Percentiles rank a stretch among this genome's conserved stretches.
Evolutionary conservation across 2,797 vertebrate genomes (phyloP).

Genomic region (Eurystomus glaucurus): DNA sequence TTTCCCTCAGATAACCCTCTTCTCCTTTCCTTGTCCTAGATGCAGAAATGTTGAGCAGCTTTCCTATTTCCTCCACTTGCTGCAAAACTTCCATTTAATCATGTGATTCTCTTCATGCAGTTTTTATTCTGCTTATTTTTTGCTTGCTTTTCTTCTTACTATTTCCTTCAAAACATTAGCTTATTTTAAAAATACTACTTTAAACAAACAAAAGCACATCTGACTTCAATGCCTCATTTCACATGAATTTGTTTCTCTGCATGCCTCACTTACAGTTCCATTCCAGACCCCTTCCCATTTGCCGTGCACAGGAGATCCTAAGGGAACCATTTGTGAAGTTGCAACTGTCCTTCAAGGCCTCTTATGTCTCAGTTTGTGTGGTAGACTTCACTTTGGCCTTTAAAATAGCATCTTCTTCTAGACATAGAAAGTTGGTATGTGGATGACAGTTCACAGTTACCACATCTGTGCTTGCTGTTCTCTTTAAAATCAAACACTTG

Average conservation of each 20-base stretch:
- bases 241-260: neutral
- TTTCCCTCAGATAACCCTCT: neutral
- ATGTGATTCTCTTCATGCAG: rapidly evolving
- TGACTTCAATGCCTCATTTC: neutral
- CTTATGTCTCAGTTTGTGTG: no score
- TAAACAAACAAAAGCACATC: neutral
- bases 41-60: neutral
- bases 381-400: neutral
- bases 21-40: neutral
- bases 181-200: neutral
- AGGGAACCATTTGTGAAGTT: neutral
- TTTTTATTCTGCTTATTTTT: neutral
- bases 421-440: neutral
- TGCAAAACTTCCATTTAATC: neutral
- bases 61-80: neutral
- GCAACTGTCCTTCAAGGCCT: neutral
- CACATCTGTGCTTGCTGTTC: neutral
- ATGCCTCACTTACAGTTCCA: neutral
- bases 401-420: neutral
- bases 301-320: rapidly evolving
- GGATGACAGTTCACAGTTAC: neutral
- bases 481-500: neutral
- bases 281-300: neutral
- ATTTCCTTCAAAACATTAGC: neutral
- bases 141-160: neutral